Evolutionary conservation across 2,888 invertebrate species (phyloP).

Genomic region (Agrilus mali): DNA sequence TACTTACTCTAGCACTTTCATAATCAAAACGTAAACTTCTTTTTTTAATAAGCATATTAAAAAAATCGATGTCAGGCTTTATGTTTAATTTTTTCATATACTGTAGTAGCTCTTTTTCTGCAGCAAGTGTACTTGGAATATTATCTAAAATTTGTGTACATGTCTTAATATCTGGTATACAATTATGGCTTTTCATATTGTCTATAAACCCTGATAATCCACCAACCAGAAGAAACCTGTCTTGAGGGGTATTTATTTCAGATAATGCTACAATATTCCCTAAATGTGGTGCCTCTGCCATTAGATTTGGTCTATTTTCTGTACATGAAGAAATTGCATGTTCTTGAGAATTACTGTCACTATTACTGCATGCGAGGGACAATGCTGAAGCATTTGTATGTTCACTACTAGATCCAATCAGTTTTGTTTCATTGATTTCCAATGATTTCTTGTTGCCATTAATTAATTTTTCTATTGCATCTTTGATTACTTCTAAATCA

Average conservation of each 20-base stretch:
- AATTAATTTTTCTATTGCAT: conserved; percentile 21
- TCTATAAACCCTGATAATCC: conserved; percentile 63
- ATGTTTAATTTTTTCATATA: conserved; percentile 46
- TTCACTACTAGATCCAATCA: background rate
- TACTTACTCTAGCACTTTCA: conserved; percentile 54
- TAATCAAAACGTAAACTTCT: conserved; percentile 58
- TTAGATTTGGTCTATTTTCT: conserved; percentile 48
- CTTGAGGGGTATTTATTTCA: conserved; percentile 45
- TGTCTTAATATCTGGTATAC: conserved; percentile 66
- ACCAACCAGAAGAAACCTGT: conserved; percentile 66
- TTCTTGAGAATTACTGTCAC: background rate
- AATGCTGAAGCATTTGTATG: background rate
- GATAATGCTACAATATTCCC: conserved; percentile 46
- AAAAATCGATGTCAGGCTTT: conserved; percentile 67
- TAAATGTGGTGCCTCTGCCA: conserved; percentile 46
- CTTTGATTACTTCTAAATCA: conserved; percentile 42
- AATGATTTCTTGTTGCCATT: conserved; percentile 1
- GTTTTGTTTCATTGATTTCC: background rate
- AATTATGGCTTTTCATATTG: conserved; percentile 54
- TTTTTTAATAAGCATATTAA: conserved; percentile 75
- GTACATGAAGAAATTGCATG: background rate
- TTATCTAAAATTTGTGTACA: conserved; percentile 64
- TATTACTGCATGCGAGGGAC: background rate
- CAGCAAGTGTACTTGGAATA: conserved; percentile 49
- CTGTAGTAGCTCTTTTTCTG: conserved; percentile 56